phyloP scores from a whole-genome alignment of 1,140 invertebrate genomes.

The Drosophila burlai region DNA sequence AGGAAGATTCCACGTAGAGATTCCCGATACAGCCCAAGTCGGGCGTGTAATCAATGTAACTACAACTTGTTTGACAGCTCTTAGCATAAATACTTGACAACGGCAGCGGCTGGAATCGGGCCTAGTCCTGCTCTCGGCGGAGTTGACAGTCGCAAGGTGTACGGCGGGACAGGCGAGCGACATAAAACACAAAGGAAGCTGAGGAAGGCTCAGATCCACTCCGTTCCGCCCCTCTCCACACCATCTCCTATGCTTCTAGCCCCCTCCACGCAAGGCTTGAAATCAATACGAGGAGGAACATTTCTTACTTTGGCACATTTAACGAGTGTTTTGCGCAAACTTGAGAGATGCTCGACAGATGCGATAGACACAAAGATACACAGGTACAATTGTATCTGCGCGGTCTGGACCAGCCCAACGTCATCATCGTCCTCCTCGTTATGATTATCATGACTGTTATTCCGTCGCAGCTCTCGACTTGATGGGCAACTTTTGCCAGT shows the following conservation, averaged over 20 bases:
- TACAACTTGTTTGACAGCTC: slow-evolving; percentile 84
- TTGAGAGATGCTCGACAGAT: slow-evolving; percentile 43
- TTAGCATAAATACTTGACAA: slow-evolving; percentile 82
- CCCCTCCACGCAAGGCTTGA: slow-evolving; percentile 36
- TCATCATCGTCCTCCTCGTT: slow-evolving; percentile 42
- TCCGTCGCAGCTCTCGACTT: slow-evolving; percentile 49
- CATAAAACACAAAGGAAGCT: slow-evolving; percentile 64
- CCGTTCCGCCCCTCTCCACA: neutral
- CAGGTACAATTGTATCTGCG: slow-evolving; percentile 63
- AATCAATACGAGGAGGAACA: slow-evolving; percentile 70
- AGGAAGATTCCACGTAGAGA: slow-evolving; percentile 39
- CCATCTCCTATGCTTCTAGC: neutral
- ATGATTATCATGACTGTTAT: slow-evolving; percentile 67
- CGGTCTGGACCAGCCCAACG: slow-evolving; percentile 16
- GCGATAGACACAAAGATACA: slow-evolving; percentile 40
- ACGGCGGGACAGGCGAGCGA: slow-evolving; percentile 63
- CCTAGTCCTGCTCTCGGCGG: slow-evolving; percentile 24
- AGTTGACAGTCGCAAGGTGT: slow-evolving; percentile 70
- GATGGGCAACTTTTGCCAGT: slow-evolving; percentile 57
- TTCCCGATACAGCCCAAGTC: slow-evolving; percentile 6
- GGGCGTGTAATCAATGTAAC: slow-evolving; percentile 77
- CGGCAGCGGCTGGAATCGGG: slow-evolving; percentile 26
- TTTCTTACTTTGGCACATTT: slow-evolving; percentile 82
- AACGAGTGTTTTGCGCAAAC: slow-evolving; percentile 79
- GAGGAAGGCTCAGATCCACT: slow-evolving; percentile 3